Evolutionary conservation across 2,797 vertebrate genomes (phyloP), one percentile per base, ranked within the genome.

Genomic region (Acestrorhynchus altus): DNA sequence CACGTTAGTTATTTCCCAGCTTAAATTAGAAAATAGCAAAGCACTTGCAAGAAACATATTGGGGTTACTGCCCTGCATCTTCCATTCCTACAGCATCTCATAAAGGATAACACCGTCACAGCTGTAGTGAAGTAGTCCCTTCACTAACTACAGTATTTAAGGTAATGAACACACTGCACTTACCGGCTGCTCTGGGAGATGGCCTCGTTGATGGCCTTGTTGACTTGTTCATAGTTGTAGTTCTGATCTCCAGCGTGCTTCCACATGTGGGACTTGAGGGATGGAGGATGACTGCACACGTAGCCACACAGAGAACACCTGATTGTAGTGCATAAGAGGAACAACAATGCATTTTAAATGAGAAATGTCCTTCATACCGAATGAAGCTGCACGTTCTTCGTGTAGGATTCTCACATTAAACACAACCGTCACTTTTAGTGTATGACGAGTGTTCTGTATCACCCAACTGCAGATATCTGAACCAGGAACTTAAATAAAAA

Each of bases 191-290:
- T 99, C 83, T 98, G 97, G 1, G 95, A 98, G 89, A 99, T 96
- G 16, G 97, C 97, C 83, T 98, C 96, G 0, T 98, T 98, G 82
- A 99, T 99, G 77, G 97, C 97, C 87, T 95, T 96, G 92, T 99
- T 99, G 61, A 99, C 98, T 93, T 98, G 97, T 87, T 99, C 97
- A 0, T 98, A 99, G 91, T 99, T 99, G 72, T 99, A 99, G 89
- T 99, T 99, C 91, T 97, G 95, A 91, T 99, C 98, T 77, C 97
- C 98, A 0, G 98, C 98, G 2, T 99, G 98, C 82, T 98, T 99
- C 98, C 98, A 99, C 98, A 99, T 99, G 84, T 99, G 98, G 51
- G 98, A 99, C 86, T 99, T 99, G 68, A 99, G 89, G 9, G 97
- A 99, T 0, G 98, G 97, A 12, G 97, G 97, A 83, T 99, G 97